Percentiles rank a stretch among this genome's conserved stretches.
Conservation (phyloP, 2,113 vertebrate species). For the Pseudorectes ferrugineus region DNA sequence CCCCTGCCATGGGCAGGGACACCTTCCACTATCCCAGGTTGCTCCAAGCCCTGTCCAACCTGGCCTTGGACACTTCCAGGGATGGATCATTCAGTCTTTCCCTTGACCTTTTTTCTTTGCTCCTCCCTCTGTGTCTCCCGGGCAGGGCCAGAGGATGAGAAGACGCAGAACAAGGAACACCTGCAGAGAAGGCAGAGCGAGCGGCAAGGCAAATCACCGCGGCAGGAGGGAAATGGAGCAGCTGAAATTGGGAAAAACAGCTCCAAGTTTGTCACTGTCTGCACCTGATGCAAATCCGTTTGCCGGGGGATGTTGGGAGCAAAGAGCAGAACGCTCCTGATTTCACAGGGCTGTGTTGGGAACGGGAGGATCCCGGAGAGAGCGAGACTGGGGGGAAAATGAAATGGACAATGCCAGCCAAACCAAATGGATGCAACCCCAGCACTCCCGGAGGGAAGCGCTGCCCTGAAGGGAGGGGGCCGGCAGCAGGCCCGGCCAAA, state of each 20-base stretch:
- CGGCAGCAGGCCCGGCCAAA: not conserved
- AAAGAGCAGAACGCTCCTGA: not conserved
- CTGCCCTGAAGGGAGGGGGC: not conserved
- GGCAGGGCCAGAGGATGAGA: not conserved
- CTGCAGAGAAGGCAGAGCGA: not conserved
- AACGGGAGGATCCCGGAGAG: not conserved
- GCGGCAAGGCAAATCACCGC: not conserved
- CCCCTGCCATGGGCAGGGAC: not conserved
- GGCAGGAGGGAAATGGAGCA: not conserved
- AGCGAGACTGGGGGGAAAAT: not conserved
- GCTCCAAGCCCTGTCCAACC: fast-evolving
- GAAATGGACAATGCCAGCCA: not conserved
- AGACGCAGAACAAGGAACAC: not conserved
- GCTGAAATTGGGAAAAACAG: not conserved
- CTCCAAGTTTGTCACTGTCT: slow-evolving; percentile 11
- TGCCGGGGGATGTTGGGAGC: not conserved
- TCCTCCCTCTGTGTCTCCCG: not conserved
- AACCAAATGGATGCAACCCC: not conserved
- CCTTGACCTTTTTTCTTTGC: not conserved
- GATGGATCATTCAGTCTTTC: not conserved
- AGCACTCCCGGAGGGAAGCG: not conserved
- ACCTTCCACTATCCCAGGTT: not conserved
- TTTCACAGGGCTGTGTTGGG: not conserved
- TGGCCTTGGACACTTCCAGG: not conserved
- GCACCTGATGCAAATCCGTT: slow-evolving; percentile 8